Conservation (phyloP, 2,888 invertebrate species). For the Aromia moschata region DNA sequence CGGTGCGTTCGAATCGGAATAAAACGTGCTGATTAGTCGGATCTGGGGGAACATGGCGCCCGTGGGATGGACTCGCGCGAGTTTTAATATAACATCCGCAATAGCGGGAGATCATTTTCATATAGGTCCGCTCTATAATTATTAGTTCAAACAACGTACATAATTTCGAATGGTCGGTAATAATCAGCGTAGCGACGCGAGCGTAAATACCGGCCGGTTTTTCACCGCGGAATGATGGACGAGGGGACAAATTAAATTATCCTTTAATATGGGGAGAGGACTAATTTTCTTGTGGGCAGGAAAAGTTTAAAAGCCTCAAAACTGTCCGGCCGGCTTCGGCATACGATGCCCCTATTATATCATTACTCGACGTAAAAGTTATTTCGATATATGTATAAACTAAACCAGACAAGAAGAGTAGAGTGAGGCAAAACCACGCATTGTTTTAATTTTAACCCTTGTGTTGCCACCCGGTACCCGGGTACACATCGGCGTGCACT, state of each 20-base stretch:
- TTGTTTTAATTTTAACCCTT: too few species aligned
- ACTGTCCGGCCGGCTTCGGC: slow-evolving; percentile 17
- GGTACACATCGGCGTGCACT: too few species aligned
- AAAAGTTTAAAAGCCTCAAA: slow-evolving; percentile 45
- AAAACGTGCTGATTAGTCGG: slow-evolving; percentile 57
- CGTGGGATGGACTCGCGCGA: slow-evolving; percentile 47
- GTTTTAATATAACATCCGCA: slow-evolving; percentile 51
- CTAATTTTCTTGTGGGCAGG: slow-evolving; percentile 47
- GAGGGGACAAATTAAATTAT: slow-evolving; percentile 49
- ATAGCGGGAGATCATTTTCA: slow-evolving; percentile 40
- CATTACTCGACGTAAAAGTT: slow-evolving; percentile 18
- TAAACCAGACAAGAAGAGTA: neutral
- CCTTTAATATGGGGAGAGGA: slow-evolving; percentile 44
- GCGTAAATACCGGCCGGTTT: slow-evolving; percentile 32
- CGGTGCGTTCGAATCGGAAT: slow-evolving; percentile 57
- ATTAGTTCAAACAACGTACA: slow-evolving; percentile 56
- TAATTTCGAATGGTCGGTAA: slow-evolving; percentile 37
- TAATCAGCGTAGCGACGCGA: slow-evolving; percentile 22
- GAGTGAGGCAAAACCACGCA: too few species aligned
- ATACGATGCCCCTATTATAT: slow-evolving; percentile 14
- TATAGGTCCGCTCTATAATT: slow-evolving; percentile 56
- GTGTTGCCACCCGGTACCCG: too few species aligned
- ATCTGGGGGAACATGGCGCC: slow-evolving; percentile 54
- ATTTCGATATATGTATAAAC: slow-evolving; percentile 10
- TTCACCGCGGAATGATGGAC: slow-evolving; percentile 44